These are phyloP conservation scores for Pipistrellus kuhlii DNA, from an alignment of 2,797 vertebrate genomes.

Conservation along the genomic window DNA sequence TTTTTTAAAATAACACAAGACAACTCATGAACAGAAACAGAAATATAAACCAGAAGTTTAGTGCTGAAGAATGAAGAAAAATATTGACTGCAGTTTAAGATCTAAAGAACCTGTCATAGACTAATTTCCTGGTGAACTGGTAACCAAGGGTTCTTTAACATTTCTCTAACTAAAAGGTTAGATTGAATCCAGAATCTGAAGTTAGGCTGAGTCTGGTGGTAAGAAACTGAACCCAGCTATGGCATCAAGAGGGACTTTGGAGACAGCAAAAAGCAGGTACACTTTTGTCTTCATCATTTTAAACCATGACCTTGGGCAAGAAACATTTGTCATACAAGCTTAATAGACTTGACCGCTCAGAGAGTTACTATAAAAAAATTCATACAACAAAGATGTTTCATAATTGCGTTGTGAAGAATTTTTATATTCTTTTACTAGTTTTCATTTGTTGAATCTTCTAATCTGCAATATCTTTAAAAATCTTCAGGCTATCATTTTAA, in stretches of 20 bases:
- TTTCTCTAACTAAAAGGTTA: background rate
- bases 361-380: constrained; percentile 55
- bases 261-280: background rate
- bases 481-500: constrained; percentile 78
- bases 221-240: background rate
- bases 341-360: constrained; percentile 1
- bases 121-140: background rate
- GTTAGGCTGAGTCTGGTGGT: background rate
- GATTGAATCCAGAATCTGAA: background rate
- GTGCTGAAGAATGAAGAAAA: background rate
- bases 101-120: background rate
- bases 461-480: constrained; percentile 72
- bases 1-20: background rate
- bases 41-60: background rate
- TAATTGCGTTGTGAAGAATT: constrained; percentile 49
- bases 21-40: background rate
- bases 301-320: constrained; percentile 45
- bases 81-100: background rate
- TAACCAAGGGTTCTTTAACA: background rate
- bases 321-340: background rate
- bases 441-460: constrained; percentile 68
- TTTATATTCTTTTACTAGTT: constrained; percentile 53
- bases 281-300: constrained; percentile 31
- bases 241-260: background rate
- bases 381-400: constrained; percentile 31